Evolutionary conservation across 2,888 invertebrate species (phyloP).

Genomic region (Agrilus mali): DNA sequence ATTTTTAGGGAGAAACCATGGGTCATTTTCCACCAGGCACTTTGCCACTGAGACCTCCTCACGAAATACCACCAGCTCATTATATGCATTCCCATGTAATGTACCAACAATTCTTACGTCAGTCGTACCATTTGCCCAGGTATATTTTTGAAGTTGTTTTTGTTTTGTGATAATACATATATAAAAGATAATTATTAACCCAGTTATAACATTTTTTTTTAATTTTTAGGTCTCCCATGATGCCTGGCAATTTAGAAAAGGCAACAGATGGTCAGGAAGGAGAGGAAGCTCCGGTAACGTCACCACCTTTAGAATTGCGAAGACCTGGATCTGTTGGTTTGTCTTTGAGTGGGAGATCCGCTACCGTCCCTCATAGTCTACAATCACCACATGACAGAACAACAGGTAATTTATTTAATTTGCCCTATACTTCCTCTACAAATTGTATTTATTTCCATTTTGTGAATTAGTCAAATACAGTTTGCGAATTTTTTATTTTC

Average conservation of each 20-base stretch:
- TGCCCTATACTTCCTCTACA: neutral
- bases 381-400: constrained; percentile 59
- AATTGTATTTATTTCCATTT: constrained; percentile 1
- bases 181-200: neutral
- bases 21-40: constrained; percentile 37
- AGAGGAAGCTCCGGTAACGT: constrained; percentile 34
- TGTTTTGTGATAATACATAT: neutral
- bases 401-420: constrained; percentile 32
- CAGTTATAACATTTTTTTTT: neutral
- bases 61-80: constrained; percentile 37
- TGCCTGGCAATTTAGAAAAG: constrained; percentile 47
- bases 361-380: constrained; percentile 53
- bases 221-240: constrained; percentile 35
- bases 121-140: constrained; percentile 29
- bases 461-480: neutral
- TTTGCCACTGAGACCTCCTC: constrained; percentile 25
- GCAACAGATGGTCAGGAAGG: constrained; percentile 41
- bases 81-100: constrained; percentile 41
- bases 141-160: constrained; percentile 9
- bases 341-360: constrained; percentile 36
- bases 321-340: constrained; percentile 41
- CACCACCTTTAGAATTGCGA: constrained; percentile 60
- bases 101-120: constrained; percentile 43
- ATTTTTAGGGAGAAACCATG: constrained; percentile 42
- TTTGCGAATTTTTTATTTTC: constrained; percentile 8